These are phyloP conservation scores for Helicolenus hilgendorfi DNA, from an alignment of 2,797 vertebrate genomes.

Conservation along the genomic window DNA sequence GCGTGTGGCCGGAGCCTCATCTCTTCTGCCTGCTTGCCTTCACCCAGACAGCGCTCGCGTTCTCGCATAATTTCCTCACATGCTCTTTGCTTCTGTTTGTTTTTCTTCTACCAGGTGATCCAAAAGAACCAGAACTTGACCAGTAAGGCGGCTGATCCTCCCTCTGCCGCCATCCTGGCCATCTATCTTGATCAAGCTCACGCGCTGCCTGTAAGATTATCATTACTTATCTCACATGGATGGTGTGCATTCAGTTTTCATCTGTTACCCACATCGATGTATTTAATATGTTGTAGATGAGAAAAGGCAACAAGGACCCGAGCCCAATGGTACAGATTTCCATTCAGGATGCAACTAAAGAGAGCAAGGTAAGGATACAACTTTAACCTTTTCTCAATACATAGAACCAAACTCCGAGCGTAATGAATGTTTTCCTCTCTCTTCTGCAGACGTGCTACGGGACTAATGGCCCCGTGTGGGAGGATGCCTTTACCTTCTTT, in stretches of 20 bases:
- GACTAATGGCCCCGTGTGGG: slow-evolving; percentile 92
- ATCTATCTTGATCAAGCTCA: slow-evolving; percentile 94
- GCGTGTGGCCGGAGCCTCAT: too few relatives aligned
- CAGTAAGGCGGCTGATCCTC: slow-evolving; percentile 90
- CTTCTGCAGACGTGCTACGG: slow-evolving; percentile 89
- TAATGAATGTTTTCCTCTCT: neutral
- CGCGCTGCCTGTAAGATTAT: slow-evolving; percentile 92
- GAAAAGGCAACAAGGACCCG: slow-evolving; percentile 94
- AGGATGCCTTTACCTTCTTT: slow-evolving; percentile 96
- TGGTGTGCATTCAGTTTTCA: neutral
- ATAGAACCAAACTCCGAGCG: neutral
- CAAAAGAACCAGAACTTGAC: slow-evolving; percentile 91
- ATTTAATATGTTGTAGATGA: slow-evolving; percentile 87
- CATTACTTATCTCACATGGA: neutral
- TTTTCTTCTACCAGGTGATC: slow-evolving; percentile 88
- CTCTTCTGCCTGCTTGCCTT: too few relatives aligned
- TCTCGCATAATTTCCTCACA: neutral
- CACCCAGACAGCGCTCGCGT: too few relatives aligned
- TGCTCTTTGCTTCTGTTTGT: neutral
- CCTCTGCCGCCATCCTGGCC: slow-evolving; percentile 94
- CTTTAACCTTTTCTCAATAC: neutral
- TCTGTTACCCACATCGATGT: neutral
- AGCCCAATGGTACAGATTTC: slow-evolving; percentile 95
- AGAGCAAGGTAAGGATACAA: slow-evolving; percentile 91
- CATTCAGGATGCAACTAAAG: slow-evolving; percentile 93